Evolutionary conservation across 1,140 invertebrate genomes (phyloP).

Genomic region (Cyclina sinensis): DNA sequence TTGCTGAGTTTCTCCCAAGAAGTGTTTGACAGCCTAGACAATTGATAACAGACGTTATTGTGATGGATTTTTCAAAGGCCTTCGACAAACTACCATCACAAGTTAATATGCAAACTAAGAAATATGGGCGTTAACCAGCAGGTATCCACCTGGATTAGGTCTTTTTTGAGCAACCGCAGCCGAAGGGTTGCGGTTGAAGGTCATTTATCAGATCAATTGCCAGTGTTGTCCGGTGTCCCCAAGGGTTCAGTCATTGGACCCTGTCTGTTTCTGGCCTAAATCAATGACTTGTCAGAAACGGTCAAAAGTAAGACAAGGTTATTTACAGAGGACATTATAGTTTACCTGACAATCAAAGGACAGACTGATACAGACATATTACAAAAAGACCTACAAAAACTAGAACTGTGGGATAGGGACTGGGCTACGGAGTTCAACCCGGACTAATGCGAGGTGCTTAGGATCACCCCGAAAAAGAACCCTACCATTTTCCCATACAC

Average conservation of each 20-base stretch:
- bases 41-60: too few relatives aligned
- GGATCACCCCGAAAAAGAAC: not conserved
- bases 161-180: constrained; percentile 6
- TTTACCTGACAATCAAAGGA: constrained; percentile 4
- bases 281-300: constrained; percentile 6
- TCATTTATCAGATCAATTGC: constrained; percentile 3
- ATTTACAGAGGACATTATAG: constrained; percentile 34
- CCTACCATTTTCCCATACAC: constrained; percentile 6
- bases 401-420: constrained; percentile 5
- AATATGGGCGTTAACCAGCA: not conserved
- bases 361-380: not conserved
- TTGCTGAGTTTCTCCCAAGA: too few relatives aligned
- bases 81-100: too few relatives aligned
- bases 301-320: constrained; percentile 19
- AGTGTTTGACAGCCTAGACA: too few relatives aligned
- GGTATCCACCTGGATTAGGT: constrained; percentile 17
- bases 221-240: constrained; percentile 31
- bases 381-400: not conserved
- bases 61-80: too few relatives aligned
- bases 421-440: constrained; percentile 33
- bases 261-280: constrained; percentile 19
- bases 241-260: constrained; percentile 35
- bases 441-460: constrained; percentile 17
- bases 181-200: constrained; percentile 36
- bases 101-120: constrained; percentile 21